Conservation (phyloP, 2,797 vertebrate genomes). For the Tenualosa ilisha region DNA sequence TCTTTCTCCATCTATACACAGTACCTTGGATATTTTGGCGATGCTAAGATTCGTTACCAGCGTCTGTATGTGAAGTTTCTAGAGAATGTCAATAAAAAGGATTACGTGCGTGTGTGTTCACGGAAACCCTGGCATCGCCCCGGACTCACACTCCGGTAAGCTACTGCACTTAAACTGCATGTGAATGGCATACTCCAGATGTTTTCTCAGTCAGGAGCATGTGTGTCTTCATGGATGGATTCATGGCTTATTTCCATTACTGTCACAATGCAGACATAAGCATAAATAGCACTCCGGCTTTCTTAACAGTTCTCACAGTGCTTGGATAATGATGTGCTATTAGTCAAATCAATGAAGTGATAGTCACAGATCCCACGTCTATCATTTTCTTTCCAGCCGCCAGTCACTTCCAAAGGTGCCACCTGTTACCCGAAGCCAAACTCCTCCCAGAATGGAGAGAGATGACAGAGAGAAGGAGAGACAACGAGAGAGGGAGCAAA, state of each 20-base stretch:
- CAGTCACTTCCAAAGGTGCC: slow-evolving; percentile 82
- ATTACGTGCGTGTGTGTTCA: slow-evolving; percentile 89
- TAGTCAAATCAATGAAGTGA: slow-evolving; percentile 20
- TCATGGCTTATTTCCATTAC: not conserved
- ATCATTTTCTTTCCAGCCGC: slow-evolving; percentile 65
- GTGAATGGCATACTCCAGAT: not conserved
- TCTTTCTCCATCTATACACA: slow-evolving; percentile 47
- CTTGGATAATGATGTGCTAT: not conserved
- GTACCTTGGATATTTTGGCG: slow-evolving; percentile 91
- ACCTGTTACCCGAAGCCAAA: slow-evolving; percentile 63
- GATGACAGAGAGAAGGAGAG: slow-evolving; percentile 49
- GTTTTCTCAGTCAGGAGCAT: too few species aligned
- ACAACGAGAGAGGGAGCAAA: slow-evolving; percentile 18
- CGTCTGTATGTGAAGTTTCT: slow-evolving; percentile 91
- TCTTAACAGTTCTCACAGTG: not conserved
- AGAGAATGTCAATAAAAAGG: slow-evolving; percentile 92
- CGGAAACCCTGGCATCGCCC: slow-evolving; percentile 88
- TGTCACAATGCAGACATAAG: not conserved
- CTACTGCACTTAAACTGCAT: not conserved
- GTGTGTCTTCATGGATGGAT: not conserved
- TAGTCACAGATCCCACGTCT: not conserved
- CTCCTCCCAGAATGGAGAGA: slow-evolving; percentile 66
- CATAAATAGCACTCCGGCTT: not conserved
- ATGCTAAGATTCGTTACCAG: slow-evolving; percentile 91
- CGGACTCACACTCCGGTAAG: slow-evolving; percentile 80